phyloP scores from a whole-genome alignment of 2,113 vertebrate species.

The Paratilapia polleni region DNA sequence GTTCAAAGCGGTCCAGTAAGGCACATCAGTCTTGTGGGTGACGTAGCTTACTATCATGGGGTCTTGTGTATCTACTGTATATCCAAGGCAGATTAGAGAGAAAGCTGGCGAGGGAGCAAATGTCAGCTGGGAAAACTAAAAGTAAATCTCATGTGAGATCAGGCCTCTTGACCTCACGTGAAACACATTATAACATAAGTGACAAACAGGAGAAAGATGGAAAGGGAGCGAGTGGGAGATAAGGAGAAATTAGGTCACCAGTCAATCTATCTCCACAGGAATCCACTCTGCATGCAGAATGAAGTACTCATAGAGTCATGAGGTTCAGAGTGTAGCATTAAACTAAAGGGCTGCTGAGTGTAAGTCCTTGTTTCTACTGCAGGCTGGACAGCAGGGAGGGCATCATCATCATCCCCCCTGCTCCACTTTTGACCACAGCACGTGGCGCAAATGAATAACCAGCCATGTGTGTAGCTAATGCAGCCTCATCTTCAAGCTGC shows the following conservation, averaged over 20 bases:
- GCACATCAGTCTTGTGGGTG: conserved; percentile 48
- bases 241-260: conserved; percentile 38
- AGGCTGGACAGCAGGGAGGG: conserved; percentile 2
- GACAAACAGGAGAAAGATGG: background rate
- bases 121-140: background rate
- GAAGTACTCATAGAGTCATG: background rate
- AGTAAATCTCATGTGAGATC: background rate
- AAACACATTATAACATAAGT: background rate
- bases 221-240: background rate
- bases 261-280: background rate
- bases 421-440: conserved; percentile 21
- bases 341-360: background rate
- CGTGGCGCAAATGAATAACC: conserved; percentile 21
- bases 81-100: conserved; percentile 17
- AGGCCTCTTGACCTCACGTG: background rate
- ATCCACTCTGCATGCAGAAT: background rate
- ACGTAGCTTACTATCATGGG: conserved; percentile 35
- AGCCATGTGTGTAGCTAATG: conserved; percentile 18
- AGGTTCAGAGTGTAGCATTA: background rate
- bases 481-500: conserved; percentile 23
- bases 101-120: conserved; percentile 22
- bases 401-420: conserved; percentile 12
- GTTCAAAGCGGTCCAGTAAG: conserved; percentile 66
- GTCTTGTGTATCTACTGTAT: conserved; percentile 20
- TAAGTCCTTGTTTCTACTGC: conserved; percentile 24